Percentiles rank a stretch among this genome's conserved stretches.
Evolutionary conservation across 2,888 invertebrate species (phyloP).

Genomic region (Scaptomyza cyrtandrae): DNA sequence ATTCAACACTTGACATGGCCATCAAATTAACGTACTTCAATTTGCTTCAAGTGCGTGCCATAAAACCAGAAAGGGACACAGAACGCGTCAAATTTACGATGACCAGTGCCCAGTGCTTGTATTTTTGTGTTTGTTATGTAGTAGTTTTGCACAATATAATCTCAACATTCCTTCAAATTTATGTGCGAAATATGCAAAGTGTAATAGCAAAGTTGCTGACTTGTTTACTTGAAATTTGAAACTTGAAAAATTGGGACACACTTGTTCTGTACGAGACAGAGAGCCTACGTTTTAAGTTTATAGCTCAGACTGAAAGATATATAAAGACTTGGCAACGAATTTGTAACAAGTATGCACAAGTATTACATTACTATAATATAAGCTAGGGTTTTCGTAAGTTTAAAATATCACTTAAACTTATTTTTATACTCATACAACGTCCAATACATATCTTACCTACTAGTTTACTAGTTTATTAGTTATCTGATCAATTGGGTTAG

Average conservation of each 20-base stretch:
- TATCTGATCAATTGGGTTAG: slow-evolving; percentile 18
- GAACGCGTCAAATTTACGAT: slow-evolving; percentile 57
- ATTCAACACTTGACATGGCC: slow-evolving; percentile 57
- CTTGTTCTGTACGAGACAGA: background rate
- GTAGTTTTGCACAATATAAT: slow-evolving; percentile 58
- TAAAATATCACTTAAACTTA: too few relatives aligned
- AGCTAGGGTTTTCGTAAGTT: too few relatives aligned
- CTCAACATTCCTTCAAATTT: slow-evolving; percentile 67
- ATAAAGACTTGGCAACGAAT: background rate
- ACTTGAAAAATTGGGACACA: slow-evolving; percentile 3
- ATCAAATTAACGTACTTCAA: slow-evolving; percentile 59
- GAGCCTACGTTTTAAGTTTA: slow-evolving; percentile 4
- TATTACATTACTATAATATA: too few relatives aligned
- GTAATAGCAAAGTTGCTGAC: slow-evolving; percentile 17
- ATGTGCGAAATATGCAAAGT: slow-evolving; percentile 61
- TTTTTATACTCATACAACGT: too few relatives aligned
- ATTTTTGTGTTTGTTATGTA: slow-evolving; percentile 4
- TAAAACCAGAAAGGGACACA: slow-evolving; percentile 46
- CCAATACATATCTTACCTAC: too few relatives aligned
- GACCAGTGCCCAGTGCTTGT: slow-evolving; percentile 19
- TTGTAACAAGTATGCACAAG: too few relatives aligned
- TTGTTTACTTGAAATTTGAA: slow-evolving; percentile 4
- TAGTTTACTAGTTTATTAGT: too few relatives aligned
- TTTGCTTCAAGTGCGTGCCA: slow-evolving; percentile 58
- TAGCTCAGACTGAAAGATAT: background rate